A percentile compares a stretch with the other conserved stretches of the same genome.
Conservation (phyloP, 2,888 invertebrate species). For the Apomyelois bistriatella region DNA sequence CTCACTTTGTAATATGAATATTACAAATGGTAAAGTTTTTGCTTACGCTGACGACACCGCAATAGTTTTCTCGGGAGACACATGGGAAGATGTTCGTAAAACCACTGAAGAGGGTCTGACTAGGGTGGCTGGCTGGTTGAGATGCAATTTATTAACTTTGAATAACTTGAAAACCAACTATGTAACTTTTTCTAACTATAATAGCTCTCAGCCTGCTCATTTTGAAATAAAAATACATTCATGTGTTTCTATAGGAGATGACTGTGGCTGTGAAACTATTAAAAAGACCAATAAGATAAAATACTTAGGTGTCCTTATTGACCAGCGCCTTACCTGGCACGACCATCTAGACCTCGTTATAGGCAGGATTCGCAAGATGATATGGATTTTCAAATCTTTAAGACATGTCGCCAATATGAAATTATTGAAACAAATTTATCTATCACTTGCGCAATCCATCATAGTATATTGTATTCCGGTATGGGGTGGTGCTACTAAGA, state of each 20-base stretch:
- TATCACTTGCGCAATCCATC: no score
- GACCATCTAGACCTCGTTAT: no score
- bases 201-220: background rate
- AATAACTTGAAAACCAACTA: background rate
- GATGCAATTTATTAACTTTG: background rate
- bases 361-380: no score
- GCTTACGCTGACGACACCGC: slow-evolving; percentile 7
- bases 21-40: background rate
- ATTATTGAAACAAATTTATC: no score
- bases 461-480: no score
- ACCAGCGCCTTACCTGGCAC: background rate
- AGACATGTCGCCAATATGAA: no score
- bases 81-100: slow-evolving; percentile 1
- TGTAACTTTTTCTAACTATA: background rate
- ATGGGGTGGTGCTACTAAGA: no score
- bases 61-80: background rate
- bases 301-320: background rate
- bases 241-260: background rate
- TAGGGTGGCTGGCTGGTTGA: background rate
- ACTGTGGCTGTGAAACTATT: background rate
- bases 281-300: background rate
- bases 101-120: slow-evolving; percentile 1
- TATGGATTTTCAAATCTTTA: no score
- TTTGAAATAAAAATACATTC: background rate
- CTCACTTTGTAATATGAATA: background rate